Base-by-base conservation (phyloP, 1,140 invertebrate species). In the Trichonephila clavata region DNA sequence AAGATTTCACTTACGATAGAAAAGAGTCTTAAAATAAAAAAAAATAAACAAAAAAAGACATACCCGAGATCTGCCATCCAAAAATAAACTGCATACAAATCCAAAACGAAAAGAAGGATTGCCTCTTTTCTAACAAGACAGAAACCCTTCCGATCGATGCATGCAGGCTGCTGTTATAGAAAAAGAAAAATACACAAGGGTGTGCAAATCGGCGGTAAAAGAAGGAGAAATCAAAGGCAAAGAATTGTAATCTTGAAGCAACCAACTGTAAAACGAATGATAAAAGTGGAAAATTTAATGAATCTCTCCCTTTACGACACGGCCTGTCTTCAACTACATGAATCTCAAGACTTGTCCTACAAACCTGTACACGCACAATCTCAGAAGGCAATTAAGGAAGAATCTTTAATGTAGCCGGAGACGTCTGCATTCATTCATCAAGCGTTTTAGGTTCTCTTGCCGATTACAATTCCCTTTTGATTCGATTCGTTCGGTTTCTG, bases 241-340 rank as follows among this genome's bases (percentile, higher is more conserved):
- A 18, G 68, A 71, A 77, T 77, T 77, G 71, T 77, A 77, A 77
- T 77, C 71, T 77, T 77, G 24, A 39, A 32, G 71, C 27, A 32
- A 32, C 27, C 71, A 32, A 77, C 71, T 77, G 71, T 77, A 77
- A 77, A 77, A 77, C 27, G 71, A 77, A 77, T 27, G 71, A 77
- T 77, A 77, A 39, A 71, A 77, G 71, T 77, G 71, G 71, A 77
- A 77, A 77, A 77, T 77, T 77, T 77, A 39, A 71, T 77, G 71
- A 77, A 77, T 77, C 71, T 39, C 27, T 77, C 32, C 32, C 71
- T 77, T 77, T 18, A 20, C 14, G 71, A 77, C 71, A 77, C 27
- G 71, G 71, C 71, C 18, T 77, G 71, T 77, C 71, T 77, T 39
- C 71, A 39, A 77, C 27, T 77, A 77, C 71, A 77, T 39, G 71